Conservation (phyloP, 2,888 invertebrate species). For the Lasioglossum calceatum region DNA sequence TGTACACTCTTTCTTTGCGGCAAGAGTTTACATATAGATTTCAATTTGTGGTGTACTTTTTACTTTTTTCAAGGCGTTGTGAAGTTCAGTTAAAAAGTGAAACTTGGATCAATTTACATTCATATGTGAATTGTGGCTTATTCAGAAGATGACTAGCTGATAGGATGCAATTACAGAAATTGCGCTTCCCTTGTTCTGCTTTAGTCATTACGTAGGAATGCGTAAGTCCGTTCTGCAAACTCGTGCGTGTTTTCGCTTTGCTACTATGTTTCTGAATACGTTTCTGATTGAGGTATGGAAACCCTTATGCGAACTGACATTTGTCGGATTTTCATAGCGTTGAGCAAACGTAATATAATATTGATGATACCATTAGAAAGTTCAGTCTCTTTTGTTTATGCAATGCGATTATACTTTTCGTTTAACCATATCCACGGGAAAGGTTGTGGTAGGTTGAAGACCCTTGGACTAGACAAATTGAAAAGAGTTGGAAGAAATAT, state of each 20-base stretch:
- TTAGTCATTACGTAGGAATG: not conserved
- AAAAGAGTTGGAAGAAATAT: not conserved
- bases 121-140: not conserved
- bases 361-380: not conserved
- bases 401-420: too few relatives aligned
- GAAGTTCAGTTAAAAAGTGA: not conserved
- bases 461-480: not conserved
- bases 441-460: too few relatives aligned
- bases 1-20: too few relatives aligned
- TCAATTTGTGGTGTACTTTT: too few relatives aligned
- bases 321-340: not conserved
- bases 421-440: too few relatives aligned
- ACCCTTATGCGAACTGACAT: not conserved
- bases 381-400: not conserved
- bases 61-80: not conserved
- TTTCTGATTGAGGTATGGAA: not conserved
- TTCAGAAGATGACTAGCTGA: not conserved
- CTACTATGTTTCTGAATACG: not conserved
- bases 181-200: not conserved
- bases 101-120: not conserved
- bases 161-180: constrained; percentile 1
- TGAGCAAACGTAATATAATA: not conserved
- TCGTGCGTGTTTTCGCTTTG: not conserved
- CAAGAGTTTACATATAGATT: too few relatives aligned
- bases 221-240: not conserved